Percentiles rank a stretch among this genome's conserved stretches.
Conservation (phyloP, 2,113 vertebrate genomes). For the Phyllostomus hastatus region DNA sequence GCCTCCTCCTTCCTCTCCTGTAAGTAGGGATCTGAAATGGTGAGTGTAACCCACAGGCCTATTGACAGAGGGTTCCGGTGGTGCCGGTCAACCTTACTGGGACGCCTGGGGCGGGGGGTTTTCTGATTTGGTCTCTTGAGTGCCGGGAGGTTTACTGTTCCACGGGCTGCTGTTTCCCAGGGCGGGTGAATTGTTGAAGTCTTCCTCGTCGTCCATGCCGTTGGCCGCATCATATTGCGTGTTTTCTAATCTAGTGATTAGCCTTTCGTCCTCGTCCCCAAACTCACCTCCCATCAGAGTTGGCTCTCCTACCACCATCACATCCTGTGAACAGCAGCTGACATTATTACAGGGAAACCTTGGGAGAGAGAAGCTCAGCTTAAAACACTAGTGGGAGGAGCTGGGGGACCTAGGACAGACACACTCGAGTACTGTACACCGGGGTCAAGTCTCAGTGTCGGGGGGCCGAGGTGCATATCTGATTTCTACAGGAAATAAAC, state of each 20-base stretch:
- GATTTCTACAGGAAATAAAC: conserved; percentile 71
- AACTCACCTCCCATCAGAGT: conserved; percentile 99
- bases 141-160: conserved; percentile 92
- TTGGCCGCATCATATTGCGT: conserved; percentile 99
- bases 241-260: conserved; percentile 99
- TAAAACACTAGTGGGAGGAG: conserved; percentile 79
- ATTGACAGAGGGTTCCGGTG: conserved; percentile 19
- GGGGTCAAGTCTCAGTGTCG: conserved; percentile 66
- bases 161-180: conserved; percentile 96
- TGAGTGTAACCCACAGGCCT: conserved; percentile 60
- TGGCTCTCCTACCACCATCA: conserved; percentile 99
- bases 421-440: conserved; percentile 70
- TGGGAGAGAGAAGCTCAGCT: conserved; percentile 84
- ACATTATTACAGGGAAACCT: conserved; percentile 87
- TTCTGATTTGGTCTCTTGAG: conserved; percentile 96
- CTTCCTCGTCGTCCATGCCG: conserved; percentile 98
- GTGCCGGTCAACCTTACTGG: conserved; percentile 83
- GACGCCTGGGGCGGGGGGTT: conserved; percentile 95
- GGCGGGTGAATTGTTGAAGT: conserved; percentile 97
- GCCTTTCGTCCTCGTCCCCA: conserved; percentile 98
- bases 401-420: conserved; percentile 66
- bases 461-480: conserved; percentile 66
- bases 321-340: conserved; percentile 93
- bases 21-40: conserved; percentile 65
- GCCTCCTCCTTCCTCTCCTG: conserved; percentile 57